A percentile compares a stretch with the other conserved stretches of the same genome.
These are phyloP conservation scores for Xiphias gladius DNA, from an alignment of 2,113 vertebrate genomes.

Conservation along the genomic window DNA sequence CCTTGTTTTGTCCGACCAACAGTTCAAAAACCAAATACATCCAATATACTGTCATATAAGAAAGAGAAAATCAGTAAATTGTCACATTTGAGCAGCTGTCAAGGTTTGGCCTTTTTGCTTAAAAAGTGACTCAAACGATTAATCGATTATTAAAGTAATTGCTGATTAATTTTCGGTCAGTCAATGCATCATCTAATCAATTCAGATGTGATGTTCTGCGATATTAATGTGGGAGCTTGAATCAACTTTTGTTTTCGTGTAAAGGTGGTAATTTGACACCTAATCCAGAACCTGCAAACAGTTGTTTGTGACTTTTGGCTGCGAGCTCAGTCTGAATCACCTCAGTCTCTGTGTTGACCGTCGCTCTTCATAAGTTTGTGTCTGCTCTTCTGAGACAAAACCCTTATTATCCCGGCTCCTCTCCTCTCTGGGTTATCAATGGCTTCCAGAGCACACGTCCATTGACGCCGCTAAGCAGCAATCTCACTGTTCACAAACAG, in stretches of 20 bases:
- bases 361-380: slow-evolving; percentile 64
- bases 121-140: background rate
- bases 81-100: background rate
- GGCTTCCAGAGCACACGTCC: slow-evolving; percentile 77
- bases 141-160: background rate
- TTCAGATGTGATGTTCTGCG: background rate
- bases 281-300: background rate
- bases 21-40: background rate
- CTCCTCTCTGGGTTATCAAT: slow-evolving; percentile 74
- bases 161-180: background rate
- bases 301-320: slow-evolving; percentile 4
- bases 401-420: slow-evolving; percentile 65
- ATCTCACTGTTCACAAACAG: slow-evolving; percentile 72
- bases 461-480: slow-evolving; percentile 70
- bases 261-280: background rate
- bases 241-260: background rate
- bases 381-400: slow-evolving; percentile 68
- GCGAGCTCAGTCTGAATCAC: slow-evolving; percentile 36
- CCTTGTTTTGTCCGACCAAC: background rate
- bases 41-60: background rate
- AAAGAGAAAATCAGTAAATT: background rate
- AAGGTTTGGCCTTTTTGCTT: background rate
- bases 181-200: background rate
- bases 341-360: slow-evolving; percentile 58
- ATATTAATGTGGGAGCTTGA: background rate